Percentiles rank a stretch among this genome's conserved stretches.
phyloP scores from a whole-genome alignment of 2,113 vertebrate species.

The Lophotis ruficrista region DNA sequence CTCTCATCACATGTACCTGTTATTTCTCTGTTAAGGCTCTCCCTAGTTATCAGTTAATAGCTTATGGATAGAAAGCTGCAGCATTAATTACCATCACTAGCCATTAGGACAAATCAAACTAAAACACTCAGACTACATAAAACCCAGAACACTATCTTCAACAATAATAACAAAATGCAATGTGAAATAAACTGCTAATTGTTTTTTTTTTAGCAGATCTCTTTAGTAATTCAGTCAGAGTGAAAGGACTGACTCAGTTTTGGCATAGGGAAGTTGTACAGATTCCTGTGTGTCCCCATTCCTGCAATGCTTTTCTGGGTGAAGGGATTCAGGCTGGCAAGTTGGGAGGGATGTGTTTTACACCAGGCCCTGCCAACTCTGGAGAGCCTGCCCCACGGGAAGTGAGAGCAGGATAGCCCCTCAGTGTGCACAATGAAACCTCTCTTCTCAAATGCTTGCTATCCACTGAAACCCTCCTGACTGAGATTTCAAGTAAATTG shows the following conservation, averaged over 20 bases:
- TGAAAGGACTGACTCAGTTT: not conserved
- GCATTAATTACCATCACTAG: not conserved
- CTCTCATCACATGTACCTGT: not conserved
- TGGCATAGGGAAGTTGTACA: not conserved
- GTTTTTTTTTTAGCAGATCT: not conserved
- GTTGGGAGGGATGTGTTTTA: not conserved
- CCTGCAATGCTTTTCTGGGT: accelerated
- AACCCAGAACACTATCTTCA: not conserved
- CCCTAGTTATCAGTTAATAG: not conserved
- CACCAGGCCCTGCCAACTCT: not conserved
- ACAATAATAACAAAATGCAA: not conserved
- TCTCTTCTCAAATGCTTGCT: not conserved
- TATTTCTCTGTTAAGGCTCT: not conserved
- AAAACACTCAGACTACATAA: not conserved
- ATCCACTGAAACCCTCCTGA: not conserved
- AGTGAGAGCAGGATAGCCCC: not conserved
- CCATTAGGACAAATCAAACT: not conserved
- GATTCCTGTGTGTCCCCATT: not conserved
- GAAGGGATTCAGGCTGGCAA: not conserved
- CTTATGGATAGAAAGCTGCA: not conserved
- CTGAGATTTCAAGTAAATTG: not conserved
- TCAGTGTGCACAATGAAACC: not conserved
- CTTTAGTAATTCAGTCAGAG: not conserved
- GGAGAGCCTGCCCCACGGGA: not conserved
- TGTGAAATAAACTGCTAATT: not conserved